Conservation (phyloP, 2,888 invertebrate genomes). For the Sphecodes monilicornis region DNA sequence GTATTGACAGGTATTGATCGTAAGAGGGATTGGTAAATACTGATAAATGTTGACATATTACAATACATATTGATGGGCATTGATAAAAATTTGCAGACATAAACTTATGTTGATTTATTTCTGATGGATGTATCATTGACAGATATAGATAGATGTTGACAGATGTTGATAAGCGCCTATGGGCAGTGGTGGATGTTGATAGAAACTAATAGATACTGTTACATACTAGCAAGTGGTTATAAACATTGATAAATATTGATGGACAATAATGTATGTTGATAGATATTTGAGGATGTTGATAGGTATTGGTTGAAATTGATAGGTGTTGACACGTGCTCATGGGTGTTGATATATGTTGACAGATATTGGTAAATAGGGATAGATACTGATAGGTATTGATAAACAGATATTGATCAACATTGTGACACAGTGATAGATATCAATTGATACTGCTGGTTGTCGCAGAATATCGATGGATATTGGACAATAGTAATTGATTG, state of each 20-base stretch:
- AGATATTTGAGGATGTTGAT: background rate
- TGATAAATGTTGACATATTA: too few relatives aligned
- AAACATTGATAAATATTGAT: background rate
- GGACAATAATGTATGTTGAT: background rate
- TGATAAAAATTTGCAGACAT: background rate
- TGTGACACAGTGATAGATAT: background rate
- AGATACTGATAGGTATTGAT: background rate
- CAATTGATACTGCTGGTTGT: background rate
- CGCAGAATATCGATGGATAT: too few relatives aligned
- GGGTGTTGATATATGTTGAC: background rate
- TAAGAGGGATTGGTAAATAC: too few relatives aligned
- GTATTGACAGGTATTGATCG: too few relatives aligned
- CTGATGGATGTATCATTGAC: background rate
- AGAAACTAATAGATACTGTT: too few relatives aligned
- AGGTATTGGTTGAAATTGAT: too few relatives aligned
- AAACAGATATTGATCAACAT: background rate
- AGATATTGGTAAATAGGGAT: background rate
- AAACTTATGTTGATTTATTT: background rate
- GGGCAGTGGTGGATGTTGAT: background rate
- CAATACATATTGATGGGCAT: background rate
- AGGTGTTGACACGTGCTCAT: too few relatives aligned
- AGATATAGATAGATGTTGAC: background rate
- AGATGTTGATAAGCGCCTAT: too few relatives aligned
- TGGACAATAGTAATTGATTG: too few relatives aligned
- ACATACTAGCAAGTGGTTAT: background rate